Percentiles rank a stretch among this genome's conserved stretches.
phyloP scores from a whole-genome alignment of 1,140 invertebrate species.

The Drosophila ironensis region DNA sequence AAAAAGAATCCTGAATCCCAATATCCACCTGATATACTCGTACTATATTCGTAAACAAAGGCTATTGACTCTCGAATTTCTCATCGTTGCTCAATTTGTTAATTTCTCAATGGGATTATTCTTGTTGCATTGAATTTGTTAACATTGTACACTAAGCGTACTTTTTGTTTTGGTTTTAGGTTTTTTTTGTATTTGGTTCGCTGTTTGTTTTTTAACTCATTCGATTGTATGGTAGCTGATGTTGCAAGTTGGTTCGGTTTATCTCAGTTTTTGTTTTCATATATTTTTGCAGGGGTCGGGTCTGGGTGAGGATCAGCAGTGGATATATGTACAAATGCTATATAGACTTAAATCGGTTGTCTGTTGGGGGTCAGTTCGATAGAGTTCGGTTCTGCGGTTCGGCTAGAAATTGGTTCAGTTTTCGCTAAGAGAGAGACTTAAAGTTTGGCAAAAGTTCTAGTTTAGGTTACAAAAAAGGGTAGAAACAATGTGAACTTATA shows the following conservation, averaged over 20 bases:
- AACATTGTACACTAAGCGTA: constrained; percentile 19
- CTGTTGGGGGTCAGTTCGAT: background rate
- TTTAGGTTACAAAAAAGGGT: constrained; percentile 4
- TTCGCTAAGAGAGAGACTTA: constrained; percentile 5
- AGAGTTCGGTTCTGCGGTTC: background rate
- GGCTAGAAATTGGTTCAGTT: too few relatives aligned
- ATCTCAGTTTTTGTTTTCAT: constrained; percentile 1
- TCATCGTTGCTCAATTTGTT: constrained; percentile 8
- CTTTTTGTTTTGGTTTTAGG: constrained; percentile 14
- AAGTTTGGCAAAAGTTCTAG: constrained; percentile 5
- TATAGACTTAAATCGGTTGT: background rate
- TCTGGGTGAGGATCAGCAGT: constrained; percentile 34
- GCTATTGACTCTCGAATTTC: background rate
- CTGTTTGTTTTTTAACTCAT: constrained; percentile 15
- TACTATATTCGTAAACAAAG: background rate
- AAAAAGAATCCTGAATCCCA: background rate
- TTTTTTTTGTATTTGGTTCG: constrained; percentile 7
- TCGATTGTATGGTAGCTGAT: constrained; percentile 5
- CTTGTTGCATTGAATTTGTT: constrained; percentile 81
- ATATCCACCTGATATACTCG: background rate
- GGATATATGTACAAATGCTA: constrained; percentile 19
- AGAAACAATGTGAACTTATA: constrained; percentile 42
- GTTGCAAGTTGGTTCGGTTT: constrained; percentile 2
- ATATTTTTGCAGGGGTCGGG: constrained; percentile 31
- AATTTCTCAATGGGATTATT: constrained; percentile 74